Base-by-base conservation (phyloP, 2,888 invertebrate genomes). In the Tricholauxania praeusta region DNA sequence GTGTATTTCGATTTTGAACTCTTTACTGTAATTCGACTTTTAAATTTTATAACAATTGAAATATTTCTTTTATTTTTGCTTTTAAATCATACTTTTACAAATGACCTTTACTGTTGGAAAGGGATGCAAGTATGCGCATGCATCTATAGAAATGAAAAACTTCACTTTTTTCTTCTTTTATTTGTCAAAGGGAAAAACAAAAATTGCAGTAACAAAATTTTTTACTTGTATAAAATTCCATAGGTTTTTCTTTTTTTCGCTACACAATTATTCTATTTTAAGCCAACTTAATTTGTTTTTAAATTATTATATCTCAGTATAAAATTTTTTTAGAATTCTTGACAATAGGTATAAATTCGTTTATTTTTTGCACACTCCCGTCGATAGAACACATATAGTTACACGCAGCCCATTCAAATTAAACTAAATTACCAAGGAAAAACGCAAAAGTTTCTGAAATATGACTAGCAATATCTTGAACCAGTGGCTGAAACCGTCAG, bases 91-190 rank as follows among this genome's bases (percentile, higher is more conserved):
- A 69, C 66, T 70, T 70, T 65, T 70, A 48, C 63, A 39, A 73
- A 70, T 65, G 73, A 73, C 73, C 73, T 73, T 70, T 65, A 51
- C 70, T 28, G 73, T 59, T n/a, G 48, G 70, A 73, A 53, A 70
- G 73, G 70, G 73, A 73, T 65, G 65, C 66, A 70, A 19, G 60
- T 65, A 65, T 59, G 52, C 52, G 51, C 52, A 62, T 12, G 39
- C 32, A 32, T 17, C 55, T 39, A 52, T 39, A 52, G 60, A 12
- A 32, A 62, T 22, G 60, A 63, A 63, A 55, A 66, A 60, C 14
- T 63, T 52, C 55, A 71, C 71, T 47, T 71, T 48, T 17, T n/a
- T 17, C 32, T 28, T 28, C 19, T 22, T 65, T 19, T 51, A 2
- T 7, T 53, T 39, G 7, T 39, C 39, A 39, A 39, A 39, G 10